These are phyloP conservation scores for Vespertilio murinus DNA, from an alignment of 2,797 vertebrate species.

Conservation along the genomic window DNA sequence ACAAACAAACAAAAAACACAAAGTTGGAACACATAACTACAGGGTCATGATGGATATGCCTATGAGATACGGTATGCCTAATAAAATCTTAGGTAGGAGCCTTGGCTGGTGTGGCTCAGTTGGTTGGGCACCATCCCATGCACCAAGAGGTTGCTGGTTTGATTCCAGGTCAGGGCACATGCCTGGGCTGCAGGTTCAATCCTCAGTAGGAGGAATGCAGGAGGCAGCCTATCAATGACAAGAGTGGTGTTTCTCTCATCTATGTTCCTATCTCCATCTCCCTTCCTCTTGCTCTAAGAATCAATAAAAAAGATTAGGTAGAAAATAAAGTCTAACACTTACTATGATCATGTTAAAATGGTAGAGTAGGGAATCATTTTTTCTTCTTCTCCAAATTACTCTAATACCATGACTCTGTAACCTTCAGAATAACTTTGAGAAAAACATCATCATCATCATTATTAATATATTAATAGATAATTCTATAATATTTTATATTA, in stretches of 20 bases:
- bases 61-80: not conserved
- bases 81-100: not conserved
- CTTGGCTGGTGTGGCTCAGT: too few species aligned
- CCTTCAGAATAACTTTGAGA: not conserved
- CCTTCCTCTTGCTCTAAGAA: too few species aligned
- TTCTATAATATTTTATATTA: not conserved
- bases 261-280: too few species aligned
- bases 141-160: too few species aligned
- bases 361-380: not conserved
- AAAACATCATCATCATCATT: not conserved
- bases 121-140: too few species aligned
- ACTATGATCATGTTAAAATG: not conserved
- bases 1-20: not conserved
- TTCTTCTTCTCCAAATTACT: not conserved
- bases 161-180: too few species aligned
- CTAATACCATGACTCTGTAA: not conserved
- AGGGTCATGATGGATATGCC: not conserved
- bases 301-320: not conserved
- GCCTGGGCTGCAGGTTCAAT: too few species aligned
- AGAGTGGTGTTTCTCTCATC: too few species aligned
- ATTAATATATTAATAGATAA: not conserved
- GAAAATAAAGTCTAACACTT: not conserved
- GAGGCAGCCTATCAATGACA: too few species aligned
- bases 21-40: not conserved
- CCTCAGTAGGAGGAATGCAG: too few species aligned